Conservation (phyloP, 2,797 vertebrate species). For the Lycodopsis pacificus region DNA sequence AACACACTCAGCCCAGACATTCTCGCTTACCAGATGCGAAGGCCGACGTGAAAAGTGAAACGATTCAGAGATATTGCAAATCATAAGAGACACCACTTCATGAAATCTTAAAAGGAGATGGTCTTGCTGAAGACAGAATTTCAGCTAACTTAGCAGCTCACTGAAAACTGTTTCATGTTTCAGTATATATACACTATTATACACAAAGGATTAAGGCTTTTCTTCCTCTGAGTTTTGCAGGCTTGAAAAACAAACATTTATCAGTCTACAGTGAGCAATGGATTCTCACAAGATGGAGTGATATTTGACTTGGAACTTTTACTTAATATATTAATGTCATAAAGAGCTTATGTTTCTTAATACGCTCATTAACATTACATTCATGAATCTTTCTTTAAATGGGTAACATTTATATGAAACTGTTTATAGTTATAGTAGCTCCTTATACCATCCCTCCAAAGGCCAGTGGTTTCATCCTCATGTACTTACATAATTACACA, state of each 20-base stretch:
- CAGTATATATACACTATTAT: constrained; percentile 31
- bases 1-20: constrained; percentile 64
- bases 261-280: neutral
- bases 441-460: constrained; percentile 5
- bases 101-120: constrained; percentile 78
- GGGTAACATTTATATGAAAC: constrained; percentile 6
- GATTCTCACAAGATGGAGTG: neutral
- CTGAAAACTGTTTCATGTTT: constrained; percentile 55
- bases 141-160: constrained; percentile 55
- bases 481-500: constrained; percentile 26
- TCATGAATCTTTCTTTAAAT: constrained; percentile 7
- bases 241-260: constrained; percentile 18
- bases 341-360: constrained; percentile 6
- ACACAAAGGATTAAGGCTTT: constrained; percentile 22
- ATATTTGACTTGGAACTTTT: neutral
- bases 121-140: constrained; percentile 55
- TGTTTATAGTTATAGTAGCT: neutral
- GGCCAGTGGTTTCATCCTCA: constrained; percentile 32
- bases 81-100: constrained; percentile 71
- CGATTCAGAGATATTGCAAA: constrained; percentile 68
- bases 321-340: constrained; percentile 7
- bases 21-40: constrained; percentile 64
- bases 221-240: constrained; percentile 19
- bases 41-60: constrained; percentile 75
- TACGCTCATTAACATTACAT: neutral